Evolutionary conservation across 2,888 invertebrate species (phyloP), one percentile per base, ranked within the genome.

Genomic region (Iselma pallidipennis): DNA sequence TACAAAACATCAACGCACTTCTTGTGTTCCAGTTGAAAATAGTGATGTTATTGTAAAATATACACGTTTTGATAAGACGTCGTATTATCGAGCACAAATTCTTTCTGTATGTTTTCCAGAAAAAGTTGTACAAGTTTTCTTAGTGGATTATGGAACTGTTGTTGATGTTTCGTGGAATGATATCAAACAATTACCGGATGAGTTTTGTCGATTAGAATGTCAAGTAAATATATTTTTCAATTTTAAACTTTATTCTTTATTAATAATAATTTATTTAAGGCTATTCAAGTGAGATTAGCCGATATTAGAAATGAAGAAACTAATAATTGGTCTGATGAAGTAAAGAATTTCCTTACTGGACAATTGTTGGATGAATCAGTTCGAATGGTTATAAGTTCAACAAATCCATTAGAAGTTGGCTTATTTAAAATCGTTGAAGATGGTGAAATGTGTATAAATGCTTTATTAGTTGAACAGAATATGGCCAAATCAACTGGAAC

Each of bases 111-210:
- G 82, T 2, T 61, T 69, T 3, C 81, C 81, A 0, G 71, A 78
- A 9, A 80, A 81, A 71, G 82, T 74, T 76, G 87, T 88, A 23
- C 81, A 83, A 49, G 85, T 91, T 26, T 80, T 81, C 66, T 85
- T 88, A 63, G 86, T 90, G 0, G 93, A 93, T 82, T 82, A 80
- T 71, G 92, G 92, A 33, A 80, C 80, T 55, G 74, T 69, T 10
- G 80, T 84, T 57, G 77, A 78, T 1, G 80, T 88, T 52, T 79
- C 83, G 49, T 86, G 86, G 82, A 75, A 80, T 19, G 75, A 80
- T 42, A 78, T 90, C 49, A 82, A 85, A 48, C 81, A 82, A 58
- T 77, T 90, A 14, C 80, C 80, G 9, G 77, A 76, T 25, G 28
- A 59, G 12, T 78, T 79, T 59, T 73, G 70, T 4, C 74, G 66